Base-by-base conservation (phyloP, 2,888 invertebrate species). In the Melitaea athalia region DNA sequence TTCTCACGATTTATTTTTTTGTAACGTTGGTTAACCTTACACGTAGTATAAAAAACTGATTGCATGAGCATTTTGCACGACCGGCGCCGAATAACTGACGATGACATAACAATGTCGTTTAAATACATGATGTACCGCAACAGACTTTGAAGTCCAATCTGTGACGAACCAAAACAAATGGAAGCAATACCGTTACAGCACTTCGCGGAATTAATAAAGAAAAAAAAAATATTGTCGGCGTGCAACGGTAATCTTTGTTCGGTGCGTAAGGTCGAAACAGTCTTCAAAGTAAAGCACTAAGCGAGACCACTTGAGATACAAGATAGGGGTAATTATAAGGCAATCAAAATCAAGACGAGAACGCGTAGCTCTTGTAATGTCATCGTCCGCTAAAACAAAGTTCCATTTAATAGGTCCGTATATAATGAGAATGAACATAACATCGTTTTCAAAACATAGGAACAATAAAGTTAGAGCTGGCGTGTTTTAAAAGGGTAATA, bases 221-320 rank as follows among this genome's bases (percentile, higher is more conserved):
- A 82, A 81, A 82, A 85, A 72, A 74, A 76, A 89, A 86, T n/a
- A n/a, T 45, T 83, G 81, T 84, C 83, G 81, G 83, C 76, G 82
- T 79, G 78, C 86, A 92, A 91, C 92, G 89, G 91, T 91, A 89
- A 87, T 88, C 86, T 87, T 84, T 85, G 88, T 86, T 85, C 81
- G 82, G 77, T 77, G 78, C 75, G 81, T 74, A 73, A 73, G 63
- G 72, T 68, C 65, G 57, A 62, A 64, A 64, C 31, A 42, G 52
- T 59, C 52, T 59, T 15, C 57, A 57, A 42, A 42, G 42, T 45
- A 50, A 38, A 31, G 31, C 31, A 68, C 68, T 38, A 31, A 60
- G 17, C 50, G 50, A 52, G 24, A 3, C 52, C 55, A 38, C 45
- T 53, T 47, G 24, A 57, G 47, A 7, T 38, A 42, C 49, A 42